phyloP scores from a whole-genome alignment of 2,888 invertebrate genomes.

The Drosophila acutilabella region DNA sequence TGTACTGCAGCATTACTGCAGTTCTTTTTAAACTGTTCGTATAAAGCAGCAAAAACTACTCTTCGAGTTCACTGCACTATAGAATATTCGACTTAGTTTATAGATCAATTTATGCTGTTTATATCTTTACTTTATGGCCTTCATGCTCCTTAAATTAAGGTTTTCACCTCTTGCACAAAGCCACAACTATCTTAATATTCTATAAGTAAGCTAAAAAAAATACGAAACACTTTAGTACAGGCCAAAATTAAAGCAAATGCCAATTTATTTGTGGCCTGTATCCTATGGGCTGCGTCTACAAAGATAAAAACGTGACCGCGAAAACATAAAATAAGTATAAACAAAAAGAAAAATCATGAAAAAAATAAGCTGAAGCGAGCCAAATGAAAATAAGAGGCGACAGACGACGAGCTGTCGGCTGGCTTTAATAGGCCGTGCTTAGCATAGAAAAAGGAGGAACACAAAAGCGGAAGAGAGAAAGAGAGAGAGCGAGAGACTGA shows the following conservation, averaged over 20 bases:
- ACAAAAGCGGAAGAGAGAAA: background rate
- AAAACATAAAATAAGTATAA: slow-evolving; percentile 66
- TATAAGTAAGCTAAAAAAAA: background rate
- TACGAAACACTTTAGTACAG: slow-evolving; percentile 28
- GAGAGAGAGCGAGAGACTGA: background rate
- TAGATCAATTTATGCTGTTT: too few relatives aligned
- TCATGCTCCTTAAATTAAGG: background rate
- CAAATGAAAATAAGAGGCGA: slow-evolving; percentile 53
- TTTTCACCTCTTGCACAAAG: background rate
- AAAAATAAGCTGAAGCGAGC: slow-evolving; percentile 31
- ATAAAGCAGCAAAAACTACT: too few relatives aligned
- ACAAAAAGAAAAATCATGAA: background rate
- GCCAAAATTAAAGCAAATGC: slow-evolving; percentile 49
- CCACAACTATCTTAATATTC: slow-evolving; percentile 1
- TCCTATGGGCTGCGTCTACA: slow-evolving; percentile 41
- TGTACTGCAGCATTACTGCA: too few relatives aligned
- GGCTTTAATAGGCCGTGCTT: slow-evolving; percentile 56
- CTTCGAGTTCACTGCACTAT: too few relatives aligned
- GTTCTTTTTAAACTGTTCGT: too few relatives aligned
- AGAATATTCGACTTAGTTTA: too few relatives aligned
- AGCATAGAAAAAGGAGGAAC: slow-evolving; percentile 21
- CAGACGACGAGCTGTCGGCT: slow-evolving; percentile 27
- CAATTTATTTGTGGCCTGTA: slow-evolving; percentile 51
- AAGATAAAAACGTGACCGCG: slow-evolving; percentile 79
- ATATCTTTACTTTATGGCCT: too few relatives aligned